A percentile compares a stretch with the other conserved stretches of the same genome.
Evolutionary conservation across 2,888 invertebrate genomes (phyloP).

Genomic region (Mesorhabditis belari): DNA sequence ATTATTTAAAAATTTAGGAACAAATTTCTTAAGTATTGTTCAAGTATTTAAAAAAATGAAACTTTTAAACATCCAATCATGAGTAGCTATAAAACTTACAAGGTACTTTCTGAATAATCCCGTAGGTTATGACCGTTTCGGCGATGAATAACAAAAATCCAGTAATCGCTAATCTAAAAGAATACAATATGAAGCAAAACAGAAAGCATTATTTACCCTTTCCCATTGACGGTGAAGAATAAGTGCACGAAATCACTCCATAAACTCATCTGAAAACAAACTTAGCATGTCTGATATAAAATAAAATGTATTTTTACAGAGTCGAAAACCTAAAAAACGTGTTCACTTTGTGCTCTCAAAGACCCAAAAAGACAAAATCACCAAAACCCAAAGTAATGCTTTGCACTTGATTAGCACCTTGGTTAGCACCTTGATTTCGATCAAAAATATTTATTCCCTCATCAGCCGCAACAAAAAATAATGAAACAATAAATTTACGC

Average conservation of each 20-base stretch:
- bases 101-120: slow-evolving; percentile 35
- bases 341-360: no score
- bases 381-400: no score
- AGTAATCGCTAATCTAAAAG: slow-evolving; percentile 18
- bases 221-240: background rate
- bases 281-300: background rate
- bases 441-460: background rate
- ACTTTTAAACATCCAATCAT: no score
- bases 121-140: slow-evolving; percentile 25
- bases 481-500: slow-evolving; percentile 4
- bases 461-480: slow-evolving; percentile 1
- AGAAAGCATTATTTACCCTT: background rate
- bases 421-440: no score
- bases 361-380: no score
- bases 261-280: background rate
- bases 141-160: slow-evolving; percentile 19
- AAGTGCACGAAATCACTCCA: background rate
- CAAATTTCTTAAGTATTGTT: no score
- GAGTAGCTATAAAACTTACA: slow-evolving; percentile 22
- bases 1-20: no score
- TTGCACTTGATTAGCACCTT: no score
- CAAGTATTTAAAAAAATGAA: no score
- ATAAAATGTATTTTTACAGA: no score
- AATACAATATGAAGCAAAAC: slow-evolving; percentile 14
- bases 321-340: no score